These are phyloP conservation scores for Zaprionus ghesquierei DNA, from an alignment of 1,140 invertebrate genomes.

Conservation along the genomic window DNA sequence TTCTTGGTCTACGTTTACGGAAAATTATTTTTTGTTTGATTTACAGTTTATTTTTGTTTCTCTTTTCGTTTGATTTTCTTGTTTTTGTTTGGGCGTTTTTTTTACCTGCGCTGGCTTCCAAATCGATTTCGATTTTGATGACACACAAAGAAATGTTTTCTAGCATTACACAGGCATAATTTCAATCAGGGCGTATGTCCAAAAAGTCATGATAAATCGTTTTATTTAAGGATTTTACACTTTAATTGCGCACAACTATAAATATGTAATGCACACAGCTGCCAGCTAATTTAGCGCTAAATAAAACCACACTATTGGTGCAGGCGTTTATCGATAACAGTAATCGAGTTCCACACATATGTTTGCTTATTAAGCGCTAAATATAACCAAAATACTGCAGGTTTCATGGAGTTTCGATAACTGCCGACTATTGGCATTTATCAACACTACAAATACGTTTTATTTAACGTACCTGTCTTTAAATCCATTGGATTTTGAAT, in stretches of 20 bases:
- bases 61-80: constrained; percentile 30
- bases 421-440: neutral
- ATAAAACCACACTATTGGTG: neutral
- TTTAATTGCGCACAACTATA: constrained; percentile 16
- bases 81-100: neutral
- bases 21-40: neutral
- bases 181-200: constrained; percentile 31
- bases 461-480: constrained; percentile 19
- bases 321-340: too few species aligned
- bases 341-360: neutral
- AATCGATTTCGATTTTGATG: constrained; percentile 80
- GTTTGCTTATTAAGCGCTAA: neutral
- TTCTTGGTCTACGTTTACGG: constrained; percentile 32
- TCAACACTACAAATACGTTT: constrained; percentile 14
- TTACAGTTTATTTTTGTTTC: neutral
- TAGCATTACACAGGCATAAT: constrained; percentile 77
- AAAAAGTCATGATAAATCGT: constrained; percentile 30
- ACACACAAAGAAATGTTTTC: constrained; percentile 80
- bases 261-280: too few species aligned
- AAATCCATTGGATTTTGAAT: constrained; percentile 34
- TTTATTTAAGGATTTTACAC: constrained; percentile 15
- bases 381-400: constrained; percentile 1
- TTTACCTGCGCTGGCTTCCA: constrained; percentile 61
- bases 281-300: neutral
- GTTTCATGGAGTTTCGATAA: neutral